These are phyloP conservation scores for Melopsittacus undulatus DNA, from an alignment of 2,797 vertebrate genomes.

Conservation along the genomic window DNA sequence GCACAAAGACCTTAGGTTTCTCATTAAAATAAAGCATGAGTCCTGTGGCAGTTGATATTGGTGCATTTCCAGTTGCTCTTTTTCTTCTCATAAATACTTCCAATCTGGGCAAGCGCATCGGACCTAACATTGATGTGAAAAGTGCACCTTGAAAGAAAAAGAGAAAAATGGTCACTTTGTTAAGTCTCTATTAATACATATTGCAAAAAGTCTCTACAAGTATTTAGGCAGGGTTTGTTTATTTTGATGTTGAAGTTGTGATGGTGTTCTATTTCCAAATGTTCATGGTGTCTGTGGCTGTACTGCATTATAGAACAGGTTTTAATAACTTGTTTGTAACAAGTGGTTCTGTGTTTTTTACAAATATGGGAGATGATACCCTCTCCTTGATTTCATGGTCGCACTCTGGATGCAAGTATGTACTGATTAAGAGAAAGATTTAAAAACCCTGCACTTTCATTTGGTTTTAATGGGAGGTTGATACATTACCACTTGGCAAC, in stretches of 20 bases:
- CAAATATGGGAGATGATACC: neutral
- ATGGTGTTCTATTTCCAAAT: neutral
- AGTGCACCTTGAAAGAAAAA: neutral
- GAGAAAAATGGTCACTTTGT: neutral
- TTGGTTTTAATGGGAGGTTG: neutral
- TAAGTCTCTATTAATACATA: neutral
- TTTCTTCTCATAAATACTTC: neutral
- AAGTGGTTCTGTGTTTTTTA: neutral
- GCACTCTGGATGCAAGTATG: neutral
- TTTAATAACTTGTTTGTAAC: neutral
- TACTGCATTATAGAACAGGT: neutral
- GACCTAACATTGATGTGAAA: neutral
- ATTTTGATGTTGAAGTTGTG: neutral
- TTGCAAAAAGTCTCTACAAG: neutral
- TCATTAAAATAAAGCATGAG: neutral
- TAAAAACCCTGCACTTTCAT: neutral
- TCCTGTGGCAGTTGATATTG: neutral
- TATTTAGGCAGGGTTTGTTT: neutral
- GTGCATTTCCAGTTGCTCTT: neutral
- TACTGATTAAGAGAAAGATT: neutral
- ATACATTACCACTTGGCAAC: rapidly evolving
- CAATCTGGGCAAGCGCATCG: neutral
- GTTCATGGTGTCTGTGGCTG: neutral
- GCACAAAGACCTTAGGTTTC: neutral
- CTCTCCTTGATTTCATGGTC: neutral